These are phyloP conservation scores for Halocaridina rubra DNA, from an alignment of 2,888 invertebrate genomes.

Conservation along the genomic window DNA sequence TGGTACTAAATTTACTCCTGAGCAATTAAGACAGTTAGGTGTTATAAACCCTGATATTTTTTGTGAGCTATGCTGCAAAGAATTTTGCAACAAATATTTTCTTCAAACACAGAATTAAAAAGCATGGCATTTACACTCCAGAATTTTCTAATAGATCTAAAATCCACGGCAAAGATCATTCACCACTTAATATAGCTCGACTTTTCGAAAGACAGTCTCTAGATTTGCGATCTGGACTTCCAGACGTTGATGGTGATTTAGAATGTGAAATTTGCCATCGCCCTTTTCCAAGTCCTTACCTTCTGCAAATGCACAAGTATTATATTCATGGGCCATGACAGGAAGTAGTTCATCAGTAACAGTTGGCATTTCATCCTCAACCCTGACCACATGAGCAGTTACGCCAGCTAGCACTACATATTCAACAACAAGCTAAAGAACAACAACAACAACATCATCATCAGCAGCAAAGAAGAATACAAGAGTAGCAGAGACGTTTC, in stretches of 20 bases:
- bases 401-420: constrained; percentile 14
- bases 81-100: constrained; percentile 80
- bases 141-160: constrained; percentile 61
- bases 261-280: constrained; percentile 69
- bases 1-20: constrained; percentile 73
- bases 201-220: constrained; percentile 51
- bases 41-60: constrained; percentile 72
- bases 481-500: constrained; percentile 19
- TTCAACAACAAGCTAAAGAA: constrained; percentile 29
- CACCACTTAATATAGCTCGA: constrained; percentile 45
- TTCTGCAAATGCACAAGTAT: constrained; percentile 70
- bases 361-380: constrained; percentile 38
- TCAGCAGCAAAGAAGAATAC: constrained; percentile 16
- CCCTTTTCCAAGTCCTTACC: constrained; percentile 68
- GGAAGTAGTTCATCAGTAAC: constrained; percentile 45
- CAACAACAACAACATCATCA: constrained; percentile 36
- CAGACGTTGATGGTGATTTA: constrained; percentile 65
- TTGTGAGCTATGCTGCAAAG: constrained; percentile 80
- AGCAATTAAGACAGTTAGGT: constrained; percentile 81
- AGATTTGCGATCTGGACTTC: constrained; percentile 44
- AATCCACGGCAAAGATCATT: constrained; percentile 49
- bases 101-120: constrained; percentile 96
- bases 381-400: constrained; percentile 39
- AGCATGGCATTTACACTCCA: constrained; percentile 89
- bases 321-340: constrained; percentile 68